phyloP scores from a whole-genome alignment of 1,140 invertebrate genomes.

The Eurosta solidaginis region DNA sequence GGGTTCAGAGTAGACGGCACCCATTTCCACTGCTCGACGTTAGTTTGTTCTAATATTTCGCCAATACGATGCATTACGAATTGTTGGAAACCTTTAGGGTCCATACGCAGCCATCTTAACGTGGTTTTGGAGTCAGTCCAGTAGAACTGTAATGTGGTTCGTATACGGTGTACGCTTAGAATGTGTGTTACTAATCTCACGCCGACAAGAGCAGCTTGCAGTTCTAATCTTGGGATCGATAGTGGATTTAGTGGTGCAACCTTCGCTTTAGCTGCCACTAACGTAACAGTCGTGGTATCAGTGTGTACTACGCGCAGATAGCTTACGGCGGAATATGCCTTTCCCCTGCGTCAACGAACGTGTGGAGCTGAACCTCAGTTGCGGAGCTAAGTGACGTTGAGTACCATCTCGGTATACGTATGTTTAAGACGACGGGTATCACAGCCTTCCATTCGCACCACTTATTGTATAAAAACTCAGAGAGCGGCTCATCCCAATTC shows the following conservation, averaged over 20 bases:
- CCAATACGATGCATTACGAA: slow-evolving; percentile 38
- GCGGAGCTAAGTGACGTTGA: not conserved
- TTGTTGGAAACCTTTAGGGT: slow-evolving; percentile 34
- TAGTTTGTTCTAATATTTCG: slow-evolving; percentile 42
- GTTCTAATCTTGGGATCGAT: slow-evolving; percentile 57
- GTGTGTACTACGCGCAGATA: slow-evolving; percentile 23
- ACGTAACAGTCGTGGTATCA: not conserved
- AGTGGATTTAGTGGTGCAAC: slow-evolving; percentile 42
- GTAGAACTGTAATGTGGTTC: not conserved
- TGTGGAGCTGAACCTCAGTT: too few relatives aligned
- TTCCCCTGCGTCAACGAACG: slow-evolving; percentile 34
- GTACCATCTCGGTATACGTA: not conserved
- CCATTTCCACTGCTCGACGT: slow-evolving; percentile 31
- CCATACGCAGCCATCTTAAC: slow-evolving; percentile 39
- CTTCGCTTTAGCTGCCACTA: slow-evolving; percentile 45
- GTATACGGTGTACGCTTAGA: not conserved
- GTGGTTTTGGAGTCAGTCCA: slow-evolving; percentile 43
- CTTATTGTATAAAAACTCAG: not conserved
- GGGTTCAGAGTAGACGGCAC: slow-evolving; percentile 30
- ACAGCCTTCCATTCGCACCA: slow-evolving; percentile 5
- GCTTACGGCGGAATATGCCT: slow-evolving; percentile 28
- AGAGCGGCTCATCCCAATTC: slow-evolving; percentile 38
- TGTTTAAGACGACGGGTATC: not conserved
- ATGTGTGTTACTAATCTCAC: slow-evolving; percentile 5
- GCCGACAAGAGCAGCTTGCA: slow-evolving; percentile 50